These are phyloP conservation scores for Nothobranchius furzeri DNA, from an alignment of 2,113 vertebrate genomes.

Conservation along the genomic window DNA sequence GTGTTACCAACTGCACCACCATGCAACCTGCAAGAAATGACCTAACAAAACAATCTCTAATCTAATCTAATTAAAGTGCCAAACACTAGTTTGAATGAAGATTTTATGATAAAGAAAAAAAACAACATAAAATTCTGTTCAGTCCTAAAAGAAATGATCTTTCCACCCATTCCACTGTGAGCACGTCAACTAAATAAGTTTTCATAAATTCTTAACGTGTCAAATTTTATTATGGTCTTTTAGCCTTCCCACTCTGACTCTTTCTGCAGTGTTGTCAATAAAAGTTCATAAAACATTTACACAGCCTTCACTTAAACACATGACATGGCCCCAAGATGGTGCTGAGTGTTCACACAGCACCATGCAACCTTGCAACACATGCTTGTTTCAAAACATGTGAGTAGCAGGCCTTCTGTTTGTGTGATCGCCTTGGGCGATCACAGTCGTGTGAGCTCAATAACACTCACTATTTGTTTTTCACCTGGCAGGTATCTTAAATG, in stretches of 20 bases:
- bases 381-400: slow-evolving; percentile 22
- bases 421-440: slow-evolving; percentile 46
- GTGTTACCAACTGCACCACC: too few relatives aligned
- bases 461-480: slow-evolving; percentile 45
- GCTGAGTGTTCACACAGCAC: slow-evolving; percentile 17
- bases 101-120: too few relatives aligned
- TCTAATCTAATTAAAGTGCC: too few relatives aligned
- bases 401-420: slow-evolving; percentile 57
- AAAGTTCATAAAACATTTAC: slow-evolving; percentile 4
- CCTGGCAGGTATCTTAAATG: slow-evolving; percentile 30
- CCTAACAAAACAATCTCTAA: too few relatives aligned
- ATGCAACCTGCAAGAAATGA: too few relatives aligned
- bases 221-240: neutral
- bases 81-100: too few relatives aligned
- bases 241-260: neutral
- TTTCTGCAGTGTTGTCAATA: neutral
- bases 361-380: slow-evolving; percentile 46
- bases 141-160: neutral
- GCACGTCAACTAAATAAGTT: neutral
- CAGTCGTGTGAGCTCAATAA: slow-evolving; percentile 45
- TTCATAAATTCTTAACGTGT: slow-evolving; percentile 5
- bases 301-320: neutral
- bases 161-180: neutral
- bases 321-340: slow-evolving; percentile 3
- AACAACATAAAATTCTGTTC: neutral